Evolutionary conservation across 2,888 invertebrate species (phyloP).

Genomic region (Escarpia spicata): DNA sequence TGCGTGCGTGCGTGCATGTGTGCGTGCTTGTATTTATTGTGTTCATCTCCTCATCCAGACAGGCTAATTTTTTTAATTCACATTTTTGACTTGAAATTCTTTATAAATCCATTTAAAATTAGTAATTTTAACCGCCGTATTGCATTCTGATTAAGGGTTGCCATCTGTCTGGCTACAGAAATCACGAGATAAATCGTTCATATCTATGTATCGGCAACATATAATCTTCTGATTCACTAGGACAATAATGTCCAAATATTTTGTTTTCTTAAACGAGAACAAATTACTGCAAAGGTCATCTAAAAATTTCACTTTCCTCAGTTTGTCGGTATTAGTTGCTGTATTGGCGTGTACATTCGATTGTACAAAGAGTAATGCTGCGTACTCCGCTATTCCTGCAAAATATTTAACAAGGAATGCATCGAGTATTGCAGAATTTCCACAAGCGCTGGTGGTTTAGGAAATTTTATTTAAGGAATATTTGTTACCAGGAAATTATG

Average conservation of each 20-base stretch:
- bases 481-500: neutral
- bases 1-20: neutral
- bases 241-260: too few species aligned
- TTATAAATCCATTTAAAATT: neutral
- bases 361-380: neutral
- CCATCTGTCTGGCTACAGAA: too few species aligned
- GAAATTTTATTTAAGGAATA: neutral
- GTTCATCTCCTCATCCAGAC: neutral
- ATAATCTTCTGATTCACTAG: too few species aligned
- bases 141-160: too few species aligned
- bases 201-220: too few species aligned
- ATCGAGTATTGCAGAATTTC: neutral
- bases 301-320: too few species aligned
- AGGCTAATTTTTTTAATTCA: neutral
- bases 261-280: too few species aligned
- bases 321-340: neutral
- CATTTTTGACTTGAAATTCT: neutral
- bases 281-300: too few species aligned
- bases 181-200: too few species aligned
- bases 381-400: neutral
- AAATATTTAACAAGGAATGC: too few species aligned
- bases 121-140: too few species aligned
- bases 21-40: neutral
- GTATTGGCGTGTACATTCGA: neutral
- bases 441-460: neutral